Evolutionary conservation across 2,888 invertebrate species (phyloP), one percentile per base, ranked within the genome.

Genomic region (Suillia variegata): DNA sequence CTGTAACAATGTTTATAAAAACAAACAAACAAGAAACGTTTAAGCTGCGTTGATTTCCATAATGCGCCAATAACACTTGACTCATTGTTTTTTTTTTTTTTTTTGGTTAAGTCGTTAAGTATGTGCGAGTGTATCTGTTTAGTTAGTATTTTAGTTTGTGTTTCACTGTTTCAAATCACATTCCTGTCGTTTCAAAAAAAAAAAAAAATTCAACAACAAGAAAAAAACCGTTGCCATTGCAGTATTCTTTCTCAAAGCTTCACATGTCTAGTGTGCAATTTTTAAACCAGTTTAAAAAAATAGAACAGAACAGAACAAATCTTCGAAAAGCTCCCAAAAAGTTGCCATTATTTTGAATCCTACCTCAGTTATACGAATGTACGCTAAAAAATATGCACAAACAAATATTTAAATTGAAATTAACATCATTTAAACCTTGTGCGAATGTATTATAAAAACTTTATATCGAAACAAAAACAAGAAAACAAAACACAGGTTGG

Each of bases 351-450:
- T 13, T 51, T 26, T 21, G 20, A 47, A n/a, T 54, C 49, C 49
- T 49, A 49, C 49, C 49, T 49, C 49, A 49, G 49, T 49, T 20
- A n/a, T 49, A 21, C 18, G 49, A 6, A 21, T 49, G 17, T 10
- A 8, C 20, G 8, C 49, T 49, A 18, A 18, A 49, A 49, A 49
- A 26, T 26, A 26, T 26, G 6, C 1, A 21, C 24, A 49, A 20
- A 22, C 22, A 49, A 12, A 49, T 2, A 20, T 21, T 13, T 26
- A 26, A 26, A 6, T 26, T 26, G 6, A 10, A 10, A 26, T 68
- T 60, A 67, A 67, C 70, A 71, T 67, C 17, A 54, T 58, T 54
- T n/a, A n/a, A n/a, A n/a, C n/a, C n/a, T n/a, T n/a, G n/a, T n/a
- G n/a, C n/a, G n/a, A n/a, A n/a, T n/a, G 33, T 56, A 57, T 47